Base-by-base conservation (phyloP, 2,797 vertebrate species). In the Thaleichthys pacificus region DNA sequence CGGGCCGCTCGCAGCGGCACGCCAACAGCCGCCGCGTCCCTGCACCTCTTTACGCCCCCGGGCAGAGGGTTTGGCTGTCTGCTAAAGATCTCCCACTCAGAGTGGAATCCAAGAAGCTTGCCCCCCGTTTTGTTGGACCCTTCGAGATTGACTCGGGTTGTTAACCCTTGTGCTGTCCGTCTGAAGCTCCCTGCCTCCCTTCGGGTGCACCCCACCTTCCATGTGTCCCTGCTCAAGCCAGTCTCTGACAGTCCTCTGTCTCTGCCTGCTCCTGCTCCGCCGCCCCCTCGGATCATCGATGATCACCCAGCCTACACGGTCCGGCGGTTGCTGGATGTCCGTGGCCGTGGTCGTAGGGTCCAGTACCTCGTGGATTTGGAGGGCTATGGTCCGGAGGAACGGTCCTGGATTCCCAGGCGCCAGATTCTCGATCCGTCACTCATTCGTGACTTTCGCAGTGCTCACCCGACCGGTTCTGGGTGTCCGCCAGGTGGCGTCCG, bases 191-290 rank as follows among this genome's bases (percentile, higher is more conserved):
- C 68, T 21, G 56, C 68, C 17, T 21, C 56, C 11, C 56, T 70
- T 6, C 9, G 21, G 2, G 22, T 61, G 5, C 68, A 70, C 21
- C 56, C 56, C 7, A 69, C 66, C 12, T 32, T 28, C 17, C 66
- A 68, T 68, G 66, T 68, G 49, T 68, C 66, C 22, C 69, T 15
- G 5, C 1, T 70, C 0, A 70, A 51, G 19, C 69, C 69, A 2
- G 57, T 70, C 11, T 28, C 3, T 9, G 0, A 7, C 7, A 61
- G 35, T 17, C 21, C 38, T 5, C 19, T 42, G 17, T 47, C 0
- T 17, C 42, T 47, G 2, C 38, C 61, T 1, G 26, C 47, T 4
- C 15, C 6, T 1, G 17, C 38, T 24, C 66, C 42, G 17, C 66
- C 22, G n/a, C 66, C 66, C 1, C 66, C 61, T 38, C 15, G 24